Evolutionary conservation across 2,113 vertebrate genomes (phyloP).

Genomic region (Callocephalon fimbriatum): DNA sequence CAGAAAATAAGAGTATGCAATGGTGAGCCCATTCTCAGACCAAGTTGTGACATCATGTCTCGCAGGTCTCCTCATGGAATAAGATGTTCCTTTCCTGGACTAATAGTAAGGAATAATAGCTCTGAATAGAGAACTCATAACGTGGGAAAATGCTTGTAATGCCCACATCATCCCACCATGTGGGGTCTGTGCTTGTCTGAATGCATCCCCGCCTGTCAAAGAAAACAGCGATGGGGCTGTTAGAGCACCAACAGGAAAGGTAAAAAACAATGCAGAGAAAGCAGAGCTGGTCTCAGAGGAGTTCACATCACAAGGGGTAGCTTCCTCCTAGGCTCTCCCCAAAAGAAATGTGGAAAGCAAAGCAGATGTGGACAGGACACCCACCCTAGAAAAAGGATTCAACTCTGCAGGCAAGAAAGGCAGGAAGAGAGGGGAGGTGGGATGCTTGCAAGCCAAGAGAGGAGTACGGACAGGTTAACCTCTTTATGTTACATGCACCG

Average conservation of each 20-base stretch:
- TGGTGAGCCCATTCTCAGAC: not conserved
- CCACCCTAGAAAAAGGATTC: not conserved
- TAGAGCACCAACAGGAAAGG: not conserved
- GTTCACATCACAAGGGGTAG: not conserved
- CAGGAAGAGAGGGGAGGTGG: not conserved
- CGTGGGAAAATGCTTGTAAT: not conserved
- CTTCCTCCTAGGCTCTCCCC: not conserved
- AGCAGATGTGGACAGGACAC: not conserved
- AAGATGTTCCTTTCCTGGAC: not conserved
- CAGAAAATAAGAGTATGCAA: not conserved
- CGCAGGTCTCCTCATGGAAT: not conserved
- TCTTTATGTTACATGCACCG: accelerated
- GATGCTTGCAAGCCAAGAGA: too few relatives aligned
- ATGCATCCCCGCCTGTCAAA: accelerated
- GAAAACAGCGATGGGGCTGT: not conserved
- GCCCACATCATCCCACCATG: not conserved
- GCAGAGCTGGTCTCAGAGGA: not conserved
- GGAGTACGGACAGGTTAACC: accelerated
- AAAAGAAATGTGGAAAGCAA: not conserved
- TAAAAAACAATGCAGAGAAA: not conserved
- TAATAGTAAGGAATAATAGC: not conserved
- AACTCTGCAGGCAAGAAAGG: not conserved
- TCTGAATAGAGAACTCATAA: not conserved
- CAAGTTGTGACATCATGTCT: not conserved
- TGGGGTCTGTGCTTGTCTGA: not conserved